phyloP scores from a whole-genome alignment of 2,888 invertebrate species.

The Amphipyra tragopoginis region DNA sequence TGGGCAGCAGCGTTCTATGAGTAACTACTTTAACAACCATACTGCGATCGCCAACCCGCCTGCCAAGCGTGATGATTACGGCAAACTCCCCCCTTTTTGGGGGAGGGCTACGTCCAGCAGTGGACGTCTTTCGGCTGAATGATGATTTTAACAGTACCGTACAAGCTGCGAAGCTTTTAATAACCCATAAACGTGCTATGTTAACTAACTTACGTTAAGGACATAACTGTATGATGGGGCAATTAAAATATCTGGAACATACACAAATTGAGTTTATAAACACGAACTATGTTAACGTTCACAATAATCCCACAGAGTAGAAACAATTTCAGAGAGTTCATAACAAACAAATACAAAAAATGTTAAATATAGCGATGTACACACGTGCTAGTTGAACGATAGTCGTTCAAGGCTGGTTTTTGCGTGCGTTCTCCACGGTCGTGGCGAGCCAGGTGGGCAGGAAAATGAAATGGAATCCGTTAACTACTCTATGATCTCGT shows the following conservation, averaged over 20 bases:
- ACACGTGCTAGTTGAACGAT: conserved; percentile 40
- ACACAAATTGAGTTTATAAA: conserved; percentile 42
- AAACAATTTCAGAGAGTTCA: conserved; percentile 38
- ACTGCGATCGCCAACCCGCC: no score
- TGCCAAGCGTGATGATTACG: no score
- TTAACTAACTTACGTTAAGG: conserved; percentile 14
- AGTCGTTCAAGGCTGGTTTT: conserved; percentile 62
- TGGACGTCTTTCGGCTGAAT: no score
- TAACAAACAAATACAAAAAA: conserved; percentile 29
- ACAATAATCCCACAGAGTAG: conserved; percentile 37
- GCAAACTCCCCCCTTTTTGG: no score
- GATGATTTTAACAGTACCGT: neutral
- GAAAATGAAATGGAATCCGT: conserved; percentile 77
- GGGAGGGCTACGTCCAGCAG: no score
- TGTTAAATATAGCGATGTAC: conserved; percentile 36
- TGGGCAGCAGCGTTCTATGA: no score
- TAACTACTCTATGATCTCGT: conserved; percentile 62
- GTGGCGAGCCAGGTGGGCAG: conserved; percentile 59
- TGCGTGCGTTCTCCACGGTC: conserved; percentile 65
- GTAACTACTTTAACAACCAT: no score
- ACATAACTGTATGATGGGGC: conserved; percentile 23
- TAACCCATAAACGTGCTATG: conserved; percentile 8
- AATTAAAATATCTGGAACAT: conserved; percentile 42
- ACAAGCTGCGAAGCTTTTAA: conserved; percentile 10
- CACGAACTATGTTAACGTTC: conserved; percentile 31